These are phyloP conservation scores for Armadillidium nasatum DNA, from an alignment of 1,140 invertebrate species.

Conservation along the genomic window DNA sequence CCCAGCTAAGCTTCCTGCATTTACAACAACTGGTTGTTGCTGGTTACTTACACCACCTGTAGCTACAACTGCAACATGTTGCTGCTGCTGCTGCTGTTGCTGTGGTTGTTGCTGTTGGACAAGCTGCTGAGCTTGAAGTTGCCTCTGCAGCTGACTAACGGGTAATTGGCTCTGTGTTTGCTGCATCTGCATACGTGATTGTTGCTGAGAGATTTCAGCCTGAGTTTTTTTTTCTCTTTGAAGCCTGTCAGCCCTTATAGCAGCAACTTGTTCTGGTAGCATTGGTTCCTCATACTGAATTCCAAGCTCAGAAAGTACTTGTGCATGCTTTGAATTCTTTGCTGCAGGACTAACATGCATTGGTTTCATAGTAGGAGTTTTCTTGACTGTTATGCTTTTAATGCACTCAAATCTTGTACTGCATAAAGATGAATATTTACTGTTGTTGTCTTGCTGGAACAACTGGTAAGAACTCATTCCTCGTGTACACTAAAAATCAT, in stretches of 20 bases:
- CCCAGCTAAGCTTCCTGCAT: conserved; percentile 27
- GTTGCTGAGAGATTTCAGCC: conserved; percentile 26
- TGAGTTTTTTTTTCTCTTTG: conserved; percentile 67
- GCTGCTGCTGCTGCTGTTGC: conserved; percentile 27
- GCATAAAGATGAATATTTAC: conserved; percentile 65
- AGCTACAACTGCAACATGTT: neutral
- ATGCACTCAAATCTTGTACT: conserved; percentile 70
- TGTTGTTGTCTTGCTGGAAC: conserved; percentile 76
- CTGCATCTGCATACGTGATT: conserved; percentile 46
- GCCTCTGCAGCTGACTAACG: conserved; percentile 37
- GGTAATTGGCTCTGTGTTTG: conserved; percentile 43
- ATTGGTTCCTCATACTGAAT: conserved; percentile 81
- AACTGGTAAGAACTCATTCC: conserved; percentile 74
- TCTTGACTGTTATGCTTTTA: conserved; percentile 61
- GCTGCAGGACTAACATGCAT: conserved; percentile 60
- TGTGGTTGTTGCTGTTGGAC: conserved; percentile 39
- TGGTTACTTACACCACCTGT: conserved; percentile 24
- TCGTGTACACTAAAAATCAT: conserved; percentile 56
- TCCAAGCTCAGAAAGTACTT: conserved; percentile 71
- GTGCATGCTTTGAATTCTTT: conserved; percentile 79
- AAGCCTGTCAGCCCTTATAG: conserved; percentile 74
- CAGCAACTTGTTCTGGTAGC: conserved; percentile 76
- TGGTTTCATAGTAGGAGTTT: conserved; percentile 67
- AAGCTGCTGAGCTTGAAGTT: conserved; percentile 40
- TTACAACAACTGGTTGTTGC: conserved; percentile 30